Evolutionary conservation across 2,888 invertebrate genomes (phyloP).

Genomic region (Polyploca ridens): DNA sequence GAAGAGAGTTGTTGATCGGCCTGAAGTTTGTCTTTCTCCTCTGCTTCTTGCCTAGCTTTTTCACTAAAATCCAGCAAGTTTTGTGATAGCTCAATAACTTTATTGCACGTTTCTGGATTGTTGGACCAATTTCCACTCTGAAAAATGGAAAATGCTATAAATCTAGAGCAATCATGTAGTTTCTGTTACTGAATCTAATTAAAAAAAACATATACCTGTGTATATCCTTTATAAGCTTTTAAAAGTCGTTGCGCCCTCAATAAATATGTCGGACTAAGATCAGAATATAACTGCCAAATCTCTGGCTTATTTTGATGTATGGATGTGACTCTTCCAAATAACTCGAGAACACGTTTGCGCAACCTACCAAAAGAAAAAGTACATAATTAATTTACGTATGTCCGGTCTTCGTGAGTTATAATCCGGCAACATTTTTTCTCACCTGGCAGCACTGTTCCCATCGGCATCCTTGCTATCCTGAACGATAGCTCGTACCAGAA

Average conservation of each 20-base stretch:
- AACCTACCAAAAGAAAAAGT: slow-evolving; percentile 54
- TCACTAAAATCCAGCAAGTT: slow-evolving; percentile 85
- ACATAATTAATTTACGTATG: neutral
- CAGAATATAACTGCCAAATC: slow-evolving; percentile 93
- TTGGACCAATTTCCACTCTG: slow-evolving; percentile 83
- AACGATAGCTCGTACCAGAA: slow-evolving; percentile 89
- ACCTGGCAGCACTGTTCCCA: slow-evolving; percentile 77
- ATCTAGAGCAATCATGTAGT: neutral
- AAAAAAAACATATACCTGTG: slow-evolving; percentile 78
- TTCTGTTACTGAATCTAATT: neutral
- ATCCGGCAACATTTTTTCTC: slow-evolving; percentile 4
- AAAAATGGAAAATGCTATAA: slow-evolving; percentile 27
- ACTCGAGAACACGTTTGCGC: slow-evolving; percentile 84
- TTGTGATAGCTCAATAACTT: slow-evolving; percentile 85
- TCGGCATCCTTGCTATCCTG: slow-evolving; percentile 86
- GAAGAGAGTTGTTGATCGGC: slow-evolving; percentile 85
- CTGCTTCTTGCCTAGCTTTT: slow-evolving; percentile 76
- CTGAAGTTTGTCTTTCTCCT: slow-evolving; percentile 77
- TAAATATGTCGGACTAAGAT: slow-evolving; percentile 85
- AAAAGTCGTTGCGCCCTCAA: slow-evolving; percentile 89
- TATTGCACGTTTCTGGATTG: slow-evolving; percentile 83
- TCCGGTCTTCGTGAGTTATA: neutral
- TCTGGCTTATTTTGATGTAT: slow-evolving; percentile 88
- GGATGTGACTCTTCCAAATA: slow-evolving; percentile 90
- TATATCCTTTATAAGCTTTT: slow-evolving; percentile 90